Evolutionary conservation across 1,140 invertebrate species (phyloP), one percentile per base, ranked within the genome.

Genomic region (Brachionus sp.): DNA sequence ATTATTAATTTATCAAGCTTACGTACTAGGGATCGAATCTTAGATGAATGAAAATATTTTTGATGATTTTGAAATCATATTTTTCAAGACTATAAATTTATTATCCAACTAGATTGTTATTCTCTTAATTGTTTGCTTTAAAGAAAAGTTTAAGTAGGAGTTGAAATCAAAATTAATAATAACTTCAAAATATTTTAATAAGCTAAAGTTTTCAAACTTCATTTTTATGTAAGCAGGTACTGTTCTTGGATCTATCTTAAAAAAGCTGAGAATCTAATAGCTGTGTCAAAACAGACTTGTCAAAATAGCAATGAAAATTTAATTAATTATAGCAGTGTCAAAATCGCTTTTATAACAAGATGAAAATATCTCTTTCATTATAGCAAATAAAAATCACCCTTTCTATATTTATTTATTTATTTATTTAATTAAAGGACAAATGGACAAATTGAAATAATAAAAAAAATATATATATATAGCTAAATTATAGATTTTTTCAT

Each of bases 261-360:
- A 70, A 37, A 39, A 70, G 66, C 66, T 37, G 12, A 16, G 5
- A 37, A 39, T 37, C 13, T 16, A 70, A 70, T 70, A 70, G 35
- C 33, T n/a, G 6, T 13, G 35, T 37, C 29, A 37, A 70, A 42
- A 70, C 19, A 37, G 39, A 70, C 33, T 70, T 13, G 9, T 70
- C n/a, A 70, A 70, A 70, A 42, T 70, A 64, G 16, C 66, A 37
- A 70, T 39, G 23, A 33, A 33, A 33, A 25, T 10, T 70, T 70
- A 70, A 70, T 70, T 70, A 16, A 70, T n/a, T 37, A 70, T 70
- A 37, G 13, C 29, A n/a, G 64, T 68, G 64, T 68, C 64, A 68
- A 35, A 68, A 68, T 68, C 10, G 33, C 25, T 35, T 37, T 33
- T 33, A n/a, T 37, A 35, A n/a, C 29, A 68, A 10, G n/a, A 68